These are phyloP conservation scores for Drosophila kikkawai DNA, from an alignment of 1,140 invertebrate genomes.

Conservation along the genomic window DNA sequence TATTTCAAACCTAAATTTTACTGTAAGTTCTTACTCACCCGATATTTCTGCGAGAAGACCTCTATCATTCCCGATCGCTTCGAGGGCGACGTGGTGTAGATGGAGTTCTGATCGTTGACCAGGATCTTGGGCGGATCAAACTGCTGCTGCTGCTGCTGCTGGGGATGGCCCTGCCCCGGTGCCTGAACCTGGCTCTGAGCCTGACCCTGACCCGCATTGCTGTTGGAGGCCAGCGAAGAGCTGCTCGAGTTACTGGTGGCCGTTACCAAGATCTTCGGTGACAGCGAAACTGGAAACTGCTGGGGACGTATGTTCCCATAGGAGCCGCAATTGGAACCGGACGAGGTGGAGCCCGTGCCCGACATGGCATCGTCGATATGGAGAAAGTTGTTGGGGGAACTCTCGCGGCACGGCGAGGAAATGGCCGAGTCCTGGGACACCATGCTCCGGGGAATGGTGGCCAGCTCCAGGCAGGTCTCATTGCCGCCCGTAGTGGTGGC, in stretches of 20 bases:
- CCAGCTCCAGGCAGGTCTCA: slow-evolving; percentile 79
- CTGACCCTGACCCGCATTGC: slow-evolving; percentile 34
- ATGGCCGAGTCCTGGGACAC: slow-evolving; percentile 84
- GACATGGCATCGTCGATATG: slow-evolving; percentile 79
- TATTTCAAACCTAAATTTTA: background rate
- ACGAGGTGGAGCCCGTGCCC: slow-evolving; percentile 67
- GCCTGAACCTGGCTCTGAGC: slow-evolving; percentile 20
- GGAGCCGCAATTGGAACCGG: slow-evolving; percentile 65
- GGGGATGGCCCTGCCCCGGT: slow-evolving; percentile 21
- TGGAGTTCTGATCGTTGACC: slow-evolving; percentile 84
- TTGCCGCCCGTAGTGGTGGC: slow-evolving; percentile 82
- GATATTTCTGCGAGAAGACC: slow-evolving; percentile 85
- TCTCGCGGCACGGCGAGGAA: slow-evolving; percentile 80
- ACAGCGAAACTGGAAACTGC: slow-evolving; percentile 80
- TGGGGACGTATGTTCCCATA: slow-evolving; percentile 72
- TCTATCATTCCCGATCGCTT: slow-evolving; percentile 83
- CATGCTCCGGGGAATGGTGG: slow-evolving; percentile 79
- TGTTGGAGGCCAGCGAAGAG: slow-evolving; percentile 72
- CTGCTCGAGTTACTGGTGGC: slow-evolving; percentile 80
- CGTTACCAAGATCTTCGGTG: slow-evolving; percentile 79
- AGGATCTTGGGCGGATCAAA: slow-evolving; percentile 85
- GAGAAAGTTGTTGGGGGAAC: slow-evolving; percentile 79
- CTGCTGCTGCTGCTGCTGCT: slow-evolving; percentile 64
- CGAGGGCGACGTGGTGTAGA: slow-evolving; percentile 85
- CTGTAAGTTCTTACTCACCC: slow-evolving; percentile 33